Evolutionary conservation across 2,113 vertebrate species (phyloP), one percentile per base, ranked within the genome.

Genomic region (Apistogramma diplotaenia): DNA sequence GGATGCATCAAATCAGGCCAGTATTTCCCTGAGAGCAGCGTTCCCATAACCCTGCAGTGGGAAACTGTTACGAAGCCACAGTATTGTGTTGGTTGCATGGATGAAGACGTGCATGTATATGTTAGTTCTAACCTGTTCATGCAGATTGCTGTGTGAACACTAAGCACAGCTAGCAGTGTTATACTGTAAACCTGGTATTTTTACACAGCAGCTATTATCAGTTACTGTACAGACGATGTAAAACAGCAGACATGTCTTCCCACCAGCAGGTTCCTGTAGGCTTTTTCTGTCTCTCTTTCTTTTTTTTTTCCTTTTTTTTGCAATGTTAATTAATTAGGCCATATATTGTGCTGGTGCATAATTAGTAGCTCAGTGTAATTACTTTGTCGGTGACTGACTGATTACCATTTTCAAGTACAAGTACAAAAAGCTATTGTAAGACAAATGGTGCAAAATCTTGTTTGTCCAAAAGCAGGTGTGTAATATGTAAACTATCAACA

Each of bases 61-160:
- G 12, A 13, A 18, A 46, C 3, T 46, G 15, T 16, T 21, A 27
- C 23, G 27, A 67, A 43, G 62, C 23, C 46, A 3, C 15, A 67
- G 9, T 27, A 3, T 67, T 46, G 37, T 46, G 62, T 67, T 67
- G 40, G 23, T 67, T 67, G 25, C 15, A 5, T 35, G 5, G 62
- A 15, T 67, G 40, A 67, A 43, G 43, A 46, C 23, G 46, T 46
- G 23, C 8, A 67, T 18, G 62, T 12, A 46, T 27, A 11, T 43
- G 62, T 67, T 67, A 46, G 62, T 67, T 67, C 6, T 67, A 67
- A 67, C 40, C 62, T 67, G 23, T 46, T 49, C 23, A 46, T 67
- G 40, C 23, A 67, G 40, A 46, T 67, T 67, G 12, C 62, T 27
- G 40, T 67, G 16, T 2, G 62, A 46, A 46, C 23, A 46, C 21